A percentile compares a stretch with the other conserved stretches of the same genome.
Conservation (phyloP, 2,888 invertebrate genomes). For the Drosophila histrio region DNA sequence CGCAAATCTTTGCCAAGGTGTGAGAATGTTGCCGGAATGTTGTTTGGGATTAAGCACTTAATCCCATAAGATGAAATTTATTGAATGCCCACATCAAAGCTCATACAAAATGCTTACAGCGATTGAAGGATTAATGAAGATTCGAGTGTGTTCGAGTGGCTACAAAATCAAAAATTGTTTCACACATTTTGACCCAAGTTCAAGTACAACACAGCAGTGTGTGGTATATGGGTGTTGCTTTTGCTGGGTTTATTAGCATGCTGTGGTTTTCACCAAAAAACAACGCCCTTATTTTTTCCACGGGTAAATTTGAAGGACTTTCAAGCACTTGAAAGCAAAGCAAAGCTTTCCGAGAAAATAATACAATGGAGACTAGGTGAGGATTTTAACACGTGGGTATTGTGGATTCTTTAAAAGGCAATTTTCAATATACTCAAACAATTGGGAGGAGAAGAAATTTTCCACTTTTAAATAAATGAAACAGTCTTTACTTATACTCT, state of each 20-base stretch:
- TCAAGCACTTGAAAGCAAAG: not conserved
- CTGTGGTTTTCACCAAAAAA: not conserved
- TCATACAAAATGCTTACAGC: not conserved
- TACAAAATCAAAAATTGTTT: not conserved
- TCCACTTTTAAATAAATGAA: no score
- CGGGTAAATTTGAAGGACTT: not conserved
- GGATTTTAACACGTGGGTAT: not conserved
- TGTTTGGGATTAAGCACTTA: conserved; percentile 23
- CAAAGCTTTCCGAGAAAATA: conserved; percentile 3
- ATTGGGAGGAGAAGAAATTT: no score
- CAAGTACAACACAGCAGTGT: not conserved
- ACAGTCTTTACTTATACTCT: no score
- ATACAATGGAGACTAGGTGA: not conserved
- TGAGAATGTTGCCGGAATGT: conserved; percentile 5
- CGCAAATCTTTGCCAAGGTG: conserved; percentile 20
- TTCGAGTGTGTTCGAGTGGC: not conserved
- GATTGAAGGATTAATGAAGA: not conserved
- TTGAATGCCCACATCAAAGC: conserved; percentile 18
- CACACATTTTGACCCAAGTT: conserved; percentile 7
- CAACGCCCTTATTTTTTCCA: not conserved
- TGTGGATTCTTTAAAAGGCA: not conserved
- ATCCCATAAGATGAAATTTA: conserved; percentile 20
- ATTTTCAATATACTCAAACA: no score
- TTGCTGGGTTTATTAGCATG: not conserved
- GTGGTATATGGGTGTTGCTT: not conserved